phyloP scores from a whole-genome alignment of 2,888 invertebrate species.

The Nymphalis c-album region DNA sequence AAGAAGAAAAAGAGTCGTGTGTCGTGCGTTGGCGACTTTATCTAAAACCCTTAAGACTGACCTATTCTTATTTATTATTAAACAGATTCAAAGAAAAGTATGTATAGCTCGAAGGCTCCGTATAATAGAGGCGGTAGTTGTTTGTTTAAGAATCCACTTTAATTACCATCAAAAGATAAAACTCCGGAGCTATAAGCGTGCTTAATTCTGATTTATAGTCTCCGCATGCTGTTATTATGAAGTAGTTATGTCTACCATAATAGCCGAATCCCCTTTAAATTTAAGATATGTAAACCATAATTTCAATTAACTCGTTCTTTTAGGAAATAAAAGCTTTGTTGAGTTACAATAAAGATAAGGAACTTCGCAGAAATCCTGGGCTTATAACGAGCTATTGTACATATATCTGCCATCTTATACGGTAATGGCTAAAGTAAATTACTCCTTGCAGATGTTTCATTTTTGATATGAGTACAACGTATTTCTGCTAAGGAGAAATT shows the following conservation, averaged over 20 bases:
- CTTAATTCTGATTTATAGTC: slow-evolving; percentile 78
- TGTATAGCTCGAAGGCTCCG: slow-evolving; percentile 52
- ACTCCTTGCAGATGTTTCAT: slow-evolving; percentile 47
- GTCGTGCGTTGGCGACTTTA: slow-evolving; percentile 53
- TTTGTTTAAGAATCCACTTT: slow-evolving; percentile 75
- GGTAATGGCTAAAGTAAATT: slow-evolving; percentile 49
- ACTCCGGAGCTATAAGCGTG: slow-evolving; percentile 56
- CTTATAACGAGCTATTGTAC: slow-evolving; percentile 54
- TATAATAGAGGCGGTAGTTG: slow-evolving; percentile 57
- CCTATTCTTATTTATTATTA: slow-evolving; percentile 37
- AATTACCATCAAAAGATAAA: slow-evolving; percentile 69
- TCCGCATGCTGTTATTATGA: slow-evolving; percentile 71
- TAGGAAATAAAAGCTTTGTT: slow-evolving; percentile 36
- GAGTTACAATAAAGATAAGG: slow-evolving; percentile 39
- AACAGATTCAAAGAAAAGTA: slow-evolving; percentile 53
- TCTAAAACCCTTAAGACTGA: slow-evolving; percentile 60
- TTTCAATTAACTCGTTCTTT: slow-evolving; percentile 73
- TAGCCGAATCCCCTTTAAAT: slow-evolving; percentile 54
- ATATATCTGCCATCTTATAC: slow-evolving; percentile 52
- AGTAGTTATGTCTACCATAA: slow-evolving; percentile 59
- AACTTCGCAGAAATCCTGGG: slow-evolving; percentile 40
- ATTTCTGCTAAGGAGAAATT: slow-evolving; percentile 20
- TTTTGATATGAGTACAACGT: slow-evolving; percentile 30
- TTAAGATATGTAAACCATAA: slow-evolving; percentile 67
- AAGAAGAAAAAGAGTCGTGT: slow-evolving; percentile 46